These are phyloP conservation scores for Ispidina picta DNA, from an alignment of 2,797 vertebrate genomes.

Conservation along the genomic window DNA sequence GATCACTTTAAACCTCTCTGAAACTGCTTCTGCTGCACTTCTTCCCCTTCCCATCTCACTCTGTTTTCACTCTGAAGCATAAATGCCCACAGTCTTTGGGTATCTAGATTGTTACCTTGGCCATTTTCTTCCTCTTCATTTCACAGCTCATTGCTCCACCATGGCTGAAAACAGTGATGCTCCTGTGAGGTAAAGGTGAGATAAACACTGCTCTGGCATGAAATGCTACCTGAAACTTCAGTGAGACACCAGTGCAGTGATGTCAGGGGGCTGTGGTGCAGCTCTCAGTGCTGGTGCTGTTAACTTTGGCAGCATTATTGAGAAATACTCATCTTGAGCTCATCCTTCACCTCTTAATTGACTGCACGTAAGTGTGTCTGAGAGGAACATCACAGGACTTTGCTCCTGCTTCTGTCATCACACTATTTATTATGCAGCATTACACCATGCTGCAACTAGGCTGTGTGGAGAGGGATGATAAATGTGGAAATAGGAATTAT, in stretches of 20 bases:
- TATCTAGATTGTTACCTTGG: background rate
- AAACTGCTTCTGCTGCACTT: background rate
- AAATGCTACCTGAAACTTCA: background rate
- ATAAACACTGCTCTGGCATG: background rate
- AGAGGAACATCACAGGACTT: background rate
- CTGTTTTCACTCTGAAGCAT: conserved; percentile 18
- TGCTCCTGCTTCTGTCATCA: background rate
- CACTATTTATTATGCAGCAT: background rate
- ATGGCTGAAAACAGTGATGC: background rate
- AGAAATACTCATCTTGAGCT: background rate
- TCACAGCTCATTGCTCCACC: background rate
- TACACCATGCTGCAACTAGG: background rate
- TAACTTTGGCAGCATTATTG: background rate
- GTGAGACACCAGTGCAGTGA: no score
- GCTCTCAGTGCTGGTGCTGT: background rate
- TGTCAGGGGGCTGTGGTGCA: background rate
- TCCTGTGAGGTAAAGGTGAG: background rate
- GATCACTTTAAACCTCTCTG: conserved; percentile 35
- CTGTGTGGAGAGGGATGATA: background rate
- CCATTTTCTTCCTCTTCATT: background rate
- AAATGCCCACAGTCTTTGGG: background rate
- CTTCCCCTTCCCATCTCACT: background rate
- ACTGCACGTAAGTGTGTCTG: background rate
- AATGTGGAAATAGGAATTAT: background rate
- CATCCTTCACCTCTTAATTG: background rate